Conservation (phyloP, 2,797 vertebrate species). For the Fratercula arctica region DNA sequence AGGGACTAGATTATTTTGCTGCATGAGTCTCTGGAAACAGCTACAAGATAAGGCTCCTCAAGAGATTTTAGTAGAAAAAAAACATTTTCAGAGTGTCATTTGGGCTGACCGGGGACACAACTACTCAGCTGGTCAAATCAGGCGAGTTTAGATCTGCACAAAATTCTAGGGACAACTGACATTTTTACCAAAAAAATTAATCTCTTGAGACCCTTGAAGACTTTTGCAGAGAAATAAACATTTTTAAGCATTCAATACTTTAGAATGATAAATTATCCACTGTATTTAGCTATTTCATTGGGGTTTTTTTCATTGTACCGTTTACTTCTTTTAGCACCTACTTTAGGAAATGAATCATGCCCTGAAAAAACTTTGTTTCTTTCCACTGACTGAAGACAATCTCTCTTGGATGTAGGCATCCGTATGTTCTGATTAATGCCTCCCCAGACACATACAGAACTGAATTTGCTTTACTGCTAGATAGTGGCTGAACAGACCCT, state of each 20-base stretch:
- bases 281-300: not conserved
- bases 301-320: not conserved
- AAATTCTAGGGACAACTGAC: not conserved
- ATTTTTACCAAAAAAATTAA: not conserved
- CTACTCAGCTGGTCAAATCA: not conserved
- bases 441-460: not conserved
- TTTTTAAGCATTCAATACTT: not conserved
- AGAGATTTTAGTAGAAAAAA: not conserved
- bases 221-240: not conserved
- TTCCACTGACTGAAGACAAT: not conserved
- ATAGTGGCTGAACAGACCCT: not conserved
- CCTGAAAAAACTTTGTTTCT: not conserved
- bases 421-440: not conserved
- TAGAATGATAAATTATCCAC: not conserved
- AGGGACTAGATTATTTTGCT: not conserved
- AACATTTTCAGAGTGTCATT: not conserved
- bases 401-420: not conserved
- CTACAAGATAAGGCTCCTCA: not conserved
- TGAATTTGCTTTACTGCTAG: not conserved
- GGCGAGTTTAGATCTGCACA: not conserved
- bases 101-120: not conserved
- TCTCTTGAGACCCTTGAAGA: not conserved
- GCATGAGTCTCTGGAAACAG: not conserved
- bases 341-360: not conserved
- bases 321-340: not conserved